These are phyloP conservation scores for Chlorops oryzae DNA, from an alignment of 1,140 invertebrate species.

Conservation along the genomic window DNA sequence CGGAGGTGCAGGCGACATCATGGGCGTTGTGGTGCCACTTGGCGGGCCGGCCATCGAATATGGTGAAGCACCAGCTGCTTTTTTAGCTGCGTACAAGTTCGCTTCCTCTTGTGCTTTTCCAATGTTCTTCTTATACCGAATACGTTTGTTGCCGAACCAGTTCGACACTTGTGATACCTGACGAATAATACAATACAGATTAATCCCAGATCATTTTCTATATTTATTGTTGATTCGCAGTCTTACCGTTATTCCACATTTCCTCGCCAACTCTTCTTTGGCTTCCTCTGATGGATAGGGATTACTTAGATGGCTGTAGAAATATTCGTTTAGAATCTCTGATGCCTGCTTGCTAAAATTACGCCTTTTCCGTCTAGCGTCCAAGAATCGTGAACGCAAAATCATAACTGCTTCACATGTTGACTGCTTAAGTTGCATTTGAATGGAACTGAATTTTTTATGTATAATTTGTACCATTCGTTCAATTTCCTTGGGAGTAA, in stretches of 20 bases:
- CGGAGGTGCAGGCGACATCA: conserved; percentile 87
- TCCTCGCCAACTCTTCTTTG: conserved; percentile 98
- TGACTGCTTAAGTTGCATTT: conserved; percentile 99
- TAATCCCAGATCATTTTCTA: background rate
- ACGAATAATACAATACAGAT: conserved; percentile 9
- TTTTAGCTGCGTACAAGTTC: conserved; percentile 98
- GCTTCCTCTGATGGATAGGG: conserved; percentile 99
- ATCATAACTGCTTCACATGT: conserved; percentile 99
- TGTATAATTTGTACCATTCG: conserved; percentile 99
- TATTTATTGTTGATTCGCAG: conserved; percentile 2
- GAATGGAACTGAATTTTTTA: conserved; percentile 99
- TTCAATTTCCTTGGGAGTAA: conserved; percentile 93
- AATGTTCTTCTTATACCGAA: conserved; percentile 99
- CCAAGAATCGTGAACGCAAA: conserved; percentile 81
- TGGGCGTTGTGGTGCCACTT: conserved; percentile 80
- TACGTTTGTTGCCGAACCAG: conserved; percentile 99
- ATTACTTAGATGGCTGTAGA: conserved; percentile 99
- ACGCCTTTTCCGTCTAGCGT: conserved; percentile 95
- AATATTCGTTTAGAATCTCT: conserved; percentile 99
- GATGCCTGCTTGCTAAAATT: conserved; percentile 99
- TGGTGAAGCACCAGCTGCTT: conserved; percentile 91
- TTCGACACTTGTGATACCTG: conserved; percentile 76
- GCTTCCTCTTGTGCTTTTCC: conserved; percentile 99
- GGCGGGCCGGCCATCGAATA: conserved; percentile 81
- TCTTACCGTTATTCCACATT: conserved; percentile 98